phyloP scores from a whole-genome alignment of 2,113 vertebrate genomes.

The Dunckerocampus dactyliophorus region DNA sequence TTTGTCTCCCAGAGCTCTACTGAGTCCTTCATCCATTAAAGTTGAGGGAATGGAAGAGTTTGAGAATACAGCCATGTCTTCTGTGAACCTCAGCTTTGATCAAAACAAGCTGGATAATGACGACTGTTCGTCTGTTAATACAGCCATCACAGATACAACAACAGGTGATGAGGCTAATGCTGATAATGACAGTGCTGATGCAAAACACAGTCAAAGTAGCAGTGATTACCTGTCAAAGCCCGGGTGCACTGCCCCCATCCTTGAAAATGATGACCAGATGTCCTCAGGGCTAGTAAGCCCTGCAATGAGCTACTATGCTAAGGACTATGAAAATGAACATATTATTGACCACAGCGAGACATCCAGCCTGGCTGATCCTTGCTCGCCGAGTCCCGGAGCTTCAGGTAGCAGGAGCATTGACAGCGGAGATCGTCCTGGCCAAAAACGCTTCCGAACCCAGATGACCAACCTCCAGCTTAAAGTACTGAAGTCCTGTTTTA shows the following conservation, averaged over 20 bases:
- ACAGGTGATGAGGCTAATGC: slow-evolving; percentile 96
- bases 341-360: slow-evolving; percentile 97
- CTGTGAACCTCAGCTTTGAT: slow-evolving; percentile 92
- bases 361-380: slow-evolving; percentile 95
- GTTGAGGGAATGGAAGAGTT: slow-evolving; percentile 97
- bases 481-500: slow-evolving; percentile 97
- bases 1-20: slow-evolving; percentile 86
- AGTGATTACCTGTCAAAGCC: slow-evolving; percentile 87
- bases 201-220: slow-evolving; percentile 83
- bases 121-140: slow-evolving; percentile 98
- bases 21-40: slow-evolving; percentile 97
- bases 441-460: slow-evolving; percentile 98
- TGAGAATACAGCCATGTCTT: slow-evolving; percentile 91
- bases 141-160: slow-evolving; percentile 96
- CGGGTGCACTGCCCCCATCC: slow-evolving; percentile 78
- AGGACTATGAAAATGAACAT: slow-evolving; percentile 94
- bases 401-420: slow-evolving; percentile 89
- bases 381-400: slow-evolving; percentile 91
- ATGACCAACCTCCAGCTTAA: slow-evolving; percentile 99
- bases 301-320: slow-evolving; percentile 92
- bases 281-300: slow-evolving; percentile 96
- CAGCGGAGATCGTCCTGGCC: slow-evolving; percentile 89
- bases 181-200: slow-evolving; percentile 92
- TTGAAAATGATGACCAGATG: slow-evolving; percentile 95
- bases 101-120: slow-evolving; percentile 95